These are phyloP conservation scores for Percopsis transmontana DNA, from an alignment of 2,113 vertebrate genomes.

Conservation along the genomic window DNA sequence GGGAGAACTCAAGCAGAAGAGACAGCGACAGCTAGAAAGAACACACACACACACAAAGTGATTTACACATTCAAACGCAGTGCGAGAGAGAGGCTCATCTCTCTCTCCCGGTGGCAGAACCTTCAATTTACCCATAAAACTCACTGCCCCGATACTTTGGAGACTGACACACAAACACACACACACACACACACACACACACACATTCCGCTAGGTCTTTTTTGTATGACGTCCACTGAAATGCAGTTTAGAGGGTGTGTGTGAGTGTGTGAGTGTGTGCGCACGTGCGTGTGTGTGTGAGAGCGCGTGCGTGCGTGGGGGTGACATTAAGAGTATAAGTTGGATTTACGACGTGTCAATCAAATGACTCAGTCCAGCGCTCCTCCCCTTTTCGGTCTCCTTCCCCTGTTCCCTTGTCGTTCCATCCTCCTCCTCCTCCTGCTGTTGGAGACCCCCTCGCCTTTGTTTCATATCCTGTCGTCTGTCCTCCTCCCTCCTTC, in stretches of 20 bases:
- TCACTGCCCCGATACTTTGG: slow-evolving; percentile 43
- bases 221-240: neutral
- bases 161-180: slow-evolving; percentile 9
- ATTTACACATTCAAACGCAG: slow-evolving; percentile 12
- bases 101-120: slow-evolving; percentile 55
- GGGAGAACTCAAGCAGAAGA: neutral
- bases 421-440: neutral
- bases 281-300: too few species aligned
- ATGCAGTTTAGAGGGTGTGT: too few species aligned
- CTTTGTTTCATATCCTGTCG: neutral
- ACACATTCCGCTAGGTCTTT: too few species aligned
- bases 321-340: slow-evolving; percentile 30
- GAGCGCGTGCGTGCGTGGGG: too few species aligned
- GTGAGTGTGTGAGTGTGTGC: too few species aligned
- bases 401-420: slow-evolving; percentile 13
- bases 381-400: neutral
- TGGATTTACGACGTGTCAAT: slow-evolving; percentile 25
- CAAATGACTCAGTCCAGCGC: slow-evolving; percentile 32
- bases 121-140: slow-evolving; percentile 68
- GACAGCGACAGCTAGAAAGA: neutral
- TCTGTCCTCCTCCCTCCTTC: neutral
- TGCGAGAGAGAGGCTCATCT: slow-evolving; percentile 44
- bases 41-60: slow-evolving; percentile 9
- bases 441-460: too few species aligned
- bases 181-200: slow-evolving; percentile 20